Conservation (phyloP, 2,888 invertebrate genomes). For the Chrysolina haemoptera region DNA sequence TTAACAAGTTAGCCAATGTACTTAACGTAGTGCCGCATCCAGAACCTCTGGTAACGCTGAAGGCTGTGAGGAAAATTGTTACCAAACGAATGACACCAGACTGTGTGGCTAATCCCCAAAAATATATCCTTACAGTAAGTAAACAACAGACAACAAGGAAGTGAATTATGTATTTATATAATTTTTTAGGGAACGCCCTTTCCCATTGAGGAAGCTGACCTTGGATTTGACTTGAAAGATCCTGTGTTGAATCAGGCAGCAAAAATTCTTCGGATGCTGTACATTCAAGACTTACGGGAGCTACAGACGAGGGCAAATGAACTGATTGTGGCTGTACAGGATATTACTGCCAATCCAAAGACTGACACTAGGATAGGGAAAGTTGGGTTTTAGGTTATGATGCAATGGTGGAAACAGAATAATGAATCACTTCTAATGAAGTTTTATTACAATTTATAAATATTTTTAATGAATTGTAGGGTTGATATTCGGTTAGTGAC, state of each 20-base stretch:
- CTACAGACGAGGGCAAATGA: slow-evolving; percentile 96
- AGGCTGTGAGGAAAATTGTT: slow-evolving; percentile 78
- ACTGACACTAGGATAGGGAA: slow-evolving; percentile 95
- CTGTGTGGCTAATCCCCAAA: slow-evolving; percentile 73
- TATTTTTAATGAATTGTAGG: too few species aligned
- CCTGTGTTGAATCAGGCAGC: slow-evolving; percentile 79
- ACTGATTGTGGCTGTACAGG: slow-evolving; percentile 92
- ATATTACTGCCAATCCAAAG: slow-evolving; percentile 95
- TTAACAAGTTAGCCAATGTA: slow-evolving; percentile 83
- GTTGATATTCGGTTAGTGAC: too few species aligned
- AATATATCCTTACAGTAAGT: slow-evolving; percentile 66
- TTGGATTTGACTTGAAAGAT: slow-evolving; percentile 80
- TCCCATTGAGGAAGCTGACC: slow-evolving; percentile 78
- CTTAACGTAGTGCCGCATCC: slow-evolving; percentile 87
- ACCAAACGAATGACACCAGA: slow-evolving; percentile 74
- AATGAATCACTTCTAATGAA: too few species aligned
- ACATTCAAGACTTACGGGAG: slow-evolving; percentile 87
- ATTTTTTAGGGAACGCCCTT: slow-evolving; percentile 75
- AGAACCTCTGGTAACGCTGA: slow-evolving; percentile 82
- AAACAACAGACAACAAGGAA: background rate
- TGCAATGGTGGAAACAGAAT: background rate
- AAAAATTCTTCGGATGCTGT: slow-evolving; percentile 84
- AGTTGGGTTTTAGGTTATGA: slow-evolving; percentile 77
- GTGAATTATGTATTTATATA: background rate
- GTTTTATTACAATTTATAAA: too few species aligned